Conservation (phyloP, 2,113 vertebrate species). For the Mastomys coucha region DNA sequence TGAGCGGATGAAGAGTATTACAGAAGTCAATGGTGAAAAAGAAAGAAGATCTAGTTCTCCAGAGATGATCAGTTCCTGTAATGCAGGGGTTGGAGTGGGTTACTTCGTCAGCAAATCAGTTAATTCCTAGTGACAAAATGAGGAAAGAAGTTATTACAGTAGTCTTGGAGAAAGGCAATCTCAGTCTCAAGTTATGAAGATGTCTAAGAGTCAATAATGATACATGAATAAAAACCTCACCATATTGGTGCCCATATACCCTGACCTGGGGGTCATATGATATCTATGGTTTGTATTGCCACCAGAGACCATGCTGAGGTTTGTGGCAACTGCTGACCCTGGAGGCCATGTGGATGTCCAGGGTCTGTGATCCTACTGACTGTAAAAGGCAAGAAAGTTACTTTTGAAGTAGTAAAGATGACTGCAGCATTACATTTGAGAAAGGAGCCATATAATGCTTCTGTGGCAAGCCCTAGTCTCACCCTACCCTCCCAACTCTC, state of each 20-base stretch:
- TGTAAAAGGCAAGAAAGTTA: not conserved
- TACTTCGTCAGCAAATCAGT: not conserved
- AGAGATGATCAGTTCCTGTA: not conserved
- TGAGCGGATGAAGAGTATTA: not conserved
- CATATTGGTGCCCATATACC: not conserved
- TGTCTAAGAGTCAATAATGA: not conserved
- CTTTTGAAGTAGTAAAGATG: not conserved
- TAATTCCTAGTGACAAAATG: not conserved
- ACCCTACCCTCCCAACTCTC: not conserved
- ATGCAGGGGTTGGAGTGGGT: too few relatives aligned
- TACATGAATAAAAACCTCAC: not conserved
- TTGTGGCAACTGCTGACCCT: not conserved
- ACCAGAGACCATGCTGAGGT: not conserved
- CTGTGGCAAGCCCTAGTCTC: not conserved
- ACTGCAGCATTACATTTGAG: not conserved
- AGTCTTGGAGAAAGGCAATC: not conserved
- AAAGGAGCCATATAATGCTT: not conserved
- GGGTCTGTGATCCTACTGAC: not conserved
- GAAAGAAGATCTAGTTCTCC: not conserved
- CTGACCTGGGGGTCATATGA: not conserved
- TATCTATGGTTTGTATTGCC: not conserved
- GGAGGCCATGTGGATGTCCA: not conserved
- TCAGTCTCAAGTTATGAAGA: not conserved
- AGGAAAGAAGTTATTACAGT: not conserved
- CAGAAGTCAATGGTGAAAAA: not conserved